A percentile compares a stretch with the other conserved stretches of the same genome.
These are phyloP conservation scores for Dipodomys ordii DNA, from an alignment of 2,113 vertebrate genomes.

Conservation along the genomic window DNA sequence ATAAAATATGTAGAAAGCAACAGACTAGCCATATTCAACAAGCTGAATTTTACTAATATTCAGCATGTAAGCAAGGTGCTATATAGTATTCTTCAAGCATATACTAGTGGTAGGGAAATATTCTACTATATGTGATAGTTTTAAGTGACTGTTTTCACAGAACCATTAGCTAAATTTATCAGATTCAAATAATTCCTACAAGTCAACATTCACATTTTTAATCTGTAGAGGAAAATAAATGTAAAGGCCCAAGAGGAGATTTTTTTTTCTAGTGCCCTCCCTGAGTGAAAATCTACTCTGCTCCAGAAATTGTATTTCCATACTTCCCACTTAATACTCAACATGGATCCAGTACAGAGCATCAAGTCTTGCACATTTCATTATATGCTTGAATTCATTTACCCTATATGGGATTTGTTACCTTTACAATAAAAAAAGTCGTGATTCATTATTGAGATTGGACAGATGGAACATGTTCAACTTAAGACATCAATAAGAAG, in stretches of 20 bases:
- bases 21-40: background rate
- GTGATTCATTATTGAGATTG: constrained; percentile 88
- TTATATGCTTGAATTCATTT: constrained; percentile 91
- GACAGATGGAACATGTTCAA: constrained; percentile 90
- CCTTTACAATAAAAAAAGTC: constrained; percentile 87
- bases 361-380: constrained; percentile 83
- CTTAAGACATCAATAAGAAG: constrained; percentile 89
- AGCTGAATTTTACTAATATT: constrained; percentile 1
- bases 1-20: constrained; percentile 37
- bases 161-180: constrained; percentile 38
- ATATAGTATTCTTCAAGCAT: constrained; percentile 3
- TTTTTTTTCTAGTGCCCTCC: constrained; percentile 58
- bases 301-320: constrained; percentile 80
- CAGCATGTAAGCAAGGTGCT: background rate
- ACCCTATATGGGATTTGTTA: constrained; percentile 89
- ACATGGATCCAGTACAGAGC: constrained; percentile 36
- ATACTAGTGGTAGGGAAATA: background rate
- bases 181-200: constrained; percentile 30
- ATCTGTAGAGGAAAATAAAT: constrained; percentile 42
- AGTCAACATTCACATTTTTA: constrained; percentile 11
- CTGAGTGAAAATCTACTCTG: constrained; percentile 65
- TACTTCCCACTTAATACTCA: constrained; percentile 75
- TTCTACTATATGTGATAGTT: constrained; percentile 20
- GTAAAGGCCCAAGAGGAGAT: constrained; percentile 19
- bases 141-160: constrained; percentile 39